Evolutionary conservation across 2,797 vertebrate species (phyloP), one percentile per base, ranked within the genome.

Genomic region (Leucoraja ocellata): DNA sequence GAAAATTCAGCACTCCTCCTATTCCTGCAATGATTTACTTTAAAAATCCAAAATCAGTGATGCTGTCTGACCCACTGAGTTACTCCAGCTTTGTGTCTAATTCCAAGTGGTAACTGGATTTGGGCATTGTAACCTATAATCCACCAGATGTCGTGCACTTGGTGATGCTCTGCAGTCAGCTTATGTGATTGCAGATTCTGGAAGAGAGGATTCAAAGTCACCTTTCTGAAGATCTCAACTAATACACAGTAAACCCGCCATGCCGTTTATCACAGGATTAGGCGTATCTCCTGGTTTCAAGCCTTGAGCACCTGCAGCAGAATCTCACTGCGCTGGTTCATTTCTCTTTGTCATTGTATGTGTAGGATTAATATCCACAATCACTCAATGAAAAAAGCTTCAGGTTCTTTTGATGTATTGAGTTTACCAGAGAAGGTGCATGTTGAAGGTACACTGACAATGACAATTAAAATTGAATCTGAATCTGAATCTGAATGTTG

Each of bases 111-210:
- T 63, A 28, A 61, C 81, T 84, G 23, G 54, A 1, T 84, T 84
- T 84, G 25, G 81, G 58, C 61, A 84, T 61, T 13, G 25, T 84
- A 25, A 84, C 16, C 61, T 84, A 28, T 84, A 84, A 84, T 61
- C 81, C 58, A 25, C 9, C 9, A 63, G 81, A 61, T 84, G 61
- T 63, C 61, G 54, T 84, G 61, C 61, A 61, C 54, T 23, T 13
- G 11, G 9, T 84, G 81, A 63, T 84, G 58, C 54, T n/a, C 10
- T 61, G 54, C 81, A 84, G 81, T 63, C 54, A n/a, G 81, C 11
- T 84, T 63, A 84, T 83, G 10, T 54, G 46, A 83, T 58, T 23
- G 80, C 80, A 83, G 80, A 25, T 58, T 84, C 81, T 84, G 81
- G 54, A 61, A 25, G 16, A 61, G n/a, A 84, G 58, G 25, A 61